phyloP scores from a whole-genome alignment of 2,113 vertebrate genomes.

The Mesoclemmys tuberculata region DNA sequence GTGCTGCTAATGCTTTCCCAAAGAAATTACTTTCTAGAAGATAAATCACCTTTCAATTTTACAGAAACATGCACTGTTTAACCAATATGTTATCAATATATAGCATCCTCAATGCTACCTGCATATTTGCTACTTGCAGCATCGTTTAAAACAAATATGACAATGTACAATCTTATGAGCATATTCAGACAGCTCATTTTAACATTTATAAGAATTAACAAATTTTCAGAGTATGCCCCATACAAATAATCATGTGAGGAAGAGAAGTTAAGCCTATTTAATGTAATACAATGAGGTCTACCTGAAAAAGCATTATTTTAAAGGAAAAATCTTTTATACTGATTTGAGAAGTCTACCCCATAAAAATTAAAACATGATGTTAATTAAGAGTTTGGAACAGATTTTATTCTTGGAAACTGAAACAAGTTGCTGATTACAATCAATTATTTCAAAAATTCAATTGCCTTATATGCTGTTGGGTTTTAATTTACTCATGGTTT shows the following conservation, averaged over 20 bases:
- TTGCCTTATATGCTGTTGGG: not conserved
- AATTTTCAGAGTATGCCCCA: not conserved
- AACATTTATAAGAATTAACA: constrained; percentile 10
- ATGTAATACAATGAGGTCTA: not conserved
- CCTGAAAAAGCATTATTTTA: not conserved
- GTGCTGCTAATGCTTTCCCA: constrained; percentile 81
- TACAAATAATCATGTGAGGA: not conserved
- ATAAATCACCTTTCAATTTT: constrained; percentile 81
- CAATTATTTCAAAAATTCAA: not conserved
- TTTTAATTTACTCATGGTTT: not conserved
- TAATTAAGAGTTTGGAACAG: not conserved
- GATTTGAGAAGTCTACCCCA: not conserved
- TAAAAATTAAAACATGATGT: not conserved
- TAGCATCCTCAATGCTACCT: constrained; percentile 32
- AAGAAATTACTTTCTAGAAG: constrained; percentile 82
- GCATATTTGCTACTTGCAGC: not conserved
- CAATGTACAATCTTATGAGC: not conserved
- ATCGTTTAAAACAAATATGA: not conserved
- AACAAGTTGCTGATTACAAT: not conserved
- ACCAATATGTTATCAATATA: constrained; percentile 76
- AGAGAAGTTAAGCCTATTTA: not conserved
- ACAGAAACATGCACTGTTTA: constrained; percentile 74
- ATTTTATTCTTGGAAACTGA: not conserved
- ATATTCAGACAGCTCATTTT: constrained; percentile 25
- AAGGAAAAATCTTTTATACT: not conserved